Conservation (phyloP, 2,888 invertebrate species). For the Ganaspis brasiliensis region DNA sequence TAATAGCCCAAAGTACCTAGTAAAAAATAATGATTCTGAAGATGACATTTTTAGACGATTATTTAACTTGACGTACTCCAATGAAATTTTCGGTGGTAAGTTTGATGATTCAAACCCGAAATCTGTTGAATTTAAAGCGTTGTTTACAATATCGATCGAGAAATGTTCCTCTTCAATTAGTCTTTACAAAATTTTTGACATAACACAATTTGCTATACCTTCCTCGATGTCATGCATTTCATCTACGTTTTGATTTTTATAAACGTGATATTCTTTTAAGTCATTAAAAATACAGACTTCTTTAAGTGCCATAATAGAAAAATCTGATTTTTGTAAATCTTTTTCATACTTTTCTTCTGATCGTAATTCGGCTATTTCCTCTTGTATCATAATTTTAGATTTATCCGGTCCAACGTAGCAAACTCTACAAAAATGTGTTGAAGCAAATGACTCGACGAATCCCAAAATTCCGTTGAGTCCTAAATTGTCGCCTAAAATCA, state of each 20-base stretch:
- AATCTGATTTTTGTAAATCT: background rate
- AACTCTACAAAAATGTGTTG: conserved; percentile 46
- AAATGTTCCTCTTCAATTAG: background rate
- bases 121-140: conserved; percentile 4
- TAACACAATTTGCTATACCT: conserved; percentile 17
- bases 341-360: conserved; percentile 31
- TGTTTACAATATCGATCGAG: background rate
- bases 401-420: conserved; percentile 22
- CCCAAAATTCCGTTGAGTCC: conserved; percentile 51
- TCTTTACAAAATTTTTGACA: background rate
- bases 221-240: conserved; percentile 49
- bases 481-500: conserved; percentile 51
- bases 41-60: conserved; percentile 14
- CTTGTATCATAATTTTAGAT: conserved; percentile 7
- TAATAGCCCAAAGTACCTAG: conserved; percentile 16
- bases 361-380: conserved; percentile 10
- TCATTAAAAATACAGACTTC: conserved; percentile 45
- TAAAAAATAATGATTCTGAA: conserved; percentile 11
- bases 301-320: conserved; percentile 27
- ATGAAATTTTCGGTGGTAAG: conserved; percentile 5
- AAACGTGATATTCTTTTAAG: conserved; percentile 38
- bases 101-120: conserved; percentile 49
- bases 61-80: conserved; percentile 11
- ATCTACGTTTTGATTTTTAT: conserved; percentile 46
- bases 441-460: conserved; percentile 48